Evolutionary conservation across 2,113 vertebrate genomes (phyloP), one percentile per base, ranked within the genome.

Genomic region (Hippopotamus amphibius): DNA sequence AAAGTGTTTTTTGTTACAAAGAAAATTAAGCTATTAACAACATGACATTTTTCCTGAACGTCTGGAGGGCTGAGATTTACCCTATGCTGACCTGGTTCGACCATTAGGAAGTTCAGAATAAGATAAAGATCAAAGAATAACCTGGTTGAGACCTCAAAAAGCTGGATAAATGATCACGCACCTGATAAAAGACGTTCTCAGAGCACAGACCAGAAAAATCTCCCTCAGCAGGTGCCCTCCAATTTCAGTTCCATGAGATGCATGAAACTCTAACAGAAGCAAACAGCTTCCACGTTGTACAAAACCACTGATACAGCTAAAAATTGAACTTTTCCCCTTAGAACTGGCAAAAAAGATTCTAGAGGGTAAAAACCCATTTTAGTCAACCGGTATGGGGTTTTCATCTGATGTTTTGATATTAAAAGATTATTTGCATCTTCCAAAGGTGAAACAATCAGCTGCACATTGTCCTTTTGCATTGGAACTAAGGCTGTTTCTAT

Each of bases 51-150:
- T 90, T 65, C 24, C 71, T 68, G 57, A n/a, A 87, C 28, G 21
- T 53, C 30, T 46, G 7, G 24, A 69, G 41, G 95, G 30, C 46
- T 43, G 33, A 69, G 33, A 43, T 80, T 57, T 50, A 79, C 30
- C 15, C 19, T 93, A 6, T 43, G 76, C 33, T 71, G 26, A 96
- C 26, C 21, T 37, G 68, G 28, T 71, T 61, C 11, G 63, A 53
- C 50, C 76, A 72, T 57, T 41, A 63, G 14, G 30, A 88, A 88
- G 41, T 79, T 65, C n/a, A n/a, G 69, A 66, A 28, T 74, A 81
- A 81, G 69, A 76, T 63, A 26, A 90, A 96, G 76, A 82, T 85
- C 48, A 61, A 82, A 86, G 74, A 61, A 63, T 80, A 81, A 92
- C 28, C 74, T 80, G 59, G 21, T 21, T 76, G 83, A 89, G 50